These are phyloP conservation scores for Arenicola marina DNA, from an alignment of 2,888 invertebrate genomes.

Conservation along the genomic window DNA sequence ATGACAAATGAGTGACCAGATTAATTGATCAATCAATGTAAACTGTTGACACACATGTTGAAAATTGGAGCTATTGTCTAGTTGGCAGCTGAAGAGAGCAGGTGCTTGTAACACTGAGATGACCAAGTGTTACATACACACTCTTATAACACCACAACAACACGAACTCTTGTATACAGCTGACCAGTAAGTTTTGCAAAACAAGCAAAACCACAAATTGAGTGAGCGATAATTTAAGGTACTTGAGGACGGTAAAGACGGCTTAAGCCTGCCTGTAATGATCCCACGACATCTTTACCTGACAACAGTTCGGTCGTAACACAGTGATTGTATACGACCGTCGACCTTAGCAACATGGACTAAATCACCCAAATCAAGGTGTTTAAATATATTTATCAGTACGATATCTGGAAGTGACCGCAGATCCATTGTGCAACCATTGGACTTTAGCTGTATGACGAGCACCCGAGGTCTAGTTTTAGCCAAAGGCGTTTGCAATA, in stretches of 20 bases:
- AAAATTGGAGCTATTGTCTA: no score
- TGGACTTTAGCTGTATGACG: no score
- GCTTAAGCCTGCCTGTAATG: not conserved
- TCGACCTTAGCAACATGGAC: not conserved
- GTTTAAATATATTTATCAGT: not conserved
- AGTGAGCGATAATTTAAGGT: not conserved
- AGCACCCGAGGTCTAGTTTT: no score
- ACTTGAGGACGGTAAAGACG: not conserved
- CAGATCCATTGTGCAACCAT: not conserved
- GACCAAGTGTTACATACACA: not conserved
- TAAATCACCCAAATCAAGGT: not conserved
- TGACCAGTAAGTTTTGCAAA: not conserved
- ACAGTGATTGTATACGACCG: not conserved
- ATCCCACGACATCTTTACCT: not conserved
- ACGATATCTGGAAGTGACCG: slow-evolving; percentile 1
- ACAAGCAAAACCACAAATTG: not conserved
- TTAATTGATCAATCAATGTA: no score
- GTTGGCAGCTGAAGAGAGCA: no score
- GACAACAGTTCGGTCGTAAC: not conserved
- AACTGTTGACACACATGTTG: no score
- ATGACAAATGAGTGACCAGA: no score
- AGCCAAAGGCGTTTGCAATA: no score
- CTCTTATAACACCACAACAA: not conserved
- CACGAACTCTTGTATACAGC: not conserved
- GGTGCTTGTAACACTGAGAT: no score